Evolutionary conservation across 2,113 vertebrate genomes (phyloP).

Genomic region (Nipponia nippon): DNA sequence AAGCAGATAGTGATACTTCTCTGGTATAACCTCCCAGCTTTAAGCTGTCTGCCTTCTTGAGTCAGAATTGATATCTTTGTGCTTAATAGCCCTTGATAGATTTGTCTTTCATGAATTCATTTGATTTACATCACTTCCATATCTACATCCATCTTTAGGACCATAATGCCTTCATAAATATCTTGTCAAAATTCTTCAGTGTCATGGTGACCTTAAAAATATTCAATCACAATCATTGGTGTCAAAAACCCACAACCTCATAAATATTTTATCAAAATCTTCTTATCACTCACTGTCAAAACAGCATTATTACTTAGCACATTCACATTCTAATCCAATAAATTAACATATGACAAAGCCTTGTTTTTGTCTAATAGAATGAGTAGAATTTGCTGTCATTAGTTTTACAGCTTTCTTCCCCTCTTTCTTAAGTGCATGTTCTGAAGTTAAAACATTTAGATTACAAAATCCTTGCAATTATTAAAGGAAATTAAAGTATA

Average conservation of each 20-base stretch:
- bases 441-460: not conserved
- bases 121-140: not conserved
- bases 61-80: not conserved
- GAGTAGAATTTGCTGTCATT: not conserved
- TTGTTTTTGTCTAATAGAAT: not conserved
- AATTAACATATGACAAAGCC: not conserved
- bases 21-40: not conserved
- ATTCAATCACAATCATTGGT: not conserved
- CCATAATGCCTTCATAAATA: not conserved
- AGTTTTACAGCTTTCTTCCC: not conserved
- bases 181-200: slow-evolving; percentile 29
- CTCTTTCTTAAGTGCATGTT: not conserved
- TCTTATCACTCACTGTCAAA: slow-evolving; percentile 23
- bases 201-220: slow-evolving; percentile 22
- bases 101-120: slow-evolving; percentile 25
- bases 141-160: slow-evolving; percentile 14
- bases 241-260: not conserved
- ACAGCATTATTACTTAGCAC: not conserved
- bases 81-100: slow-evolving; percentile 20
- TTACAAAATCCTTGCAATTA: not conserved
- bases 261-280: slow-evolving; percentile 20
- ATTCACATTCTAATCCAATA: not conserved
- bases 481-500: not conserved
- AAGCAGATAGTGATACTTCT: not conserved
- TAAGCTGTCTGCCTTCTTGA: not conserved